Conservation (phyloP, 2,797 vertebrate genomes). For the Agapornis canus region DNA sequence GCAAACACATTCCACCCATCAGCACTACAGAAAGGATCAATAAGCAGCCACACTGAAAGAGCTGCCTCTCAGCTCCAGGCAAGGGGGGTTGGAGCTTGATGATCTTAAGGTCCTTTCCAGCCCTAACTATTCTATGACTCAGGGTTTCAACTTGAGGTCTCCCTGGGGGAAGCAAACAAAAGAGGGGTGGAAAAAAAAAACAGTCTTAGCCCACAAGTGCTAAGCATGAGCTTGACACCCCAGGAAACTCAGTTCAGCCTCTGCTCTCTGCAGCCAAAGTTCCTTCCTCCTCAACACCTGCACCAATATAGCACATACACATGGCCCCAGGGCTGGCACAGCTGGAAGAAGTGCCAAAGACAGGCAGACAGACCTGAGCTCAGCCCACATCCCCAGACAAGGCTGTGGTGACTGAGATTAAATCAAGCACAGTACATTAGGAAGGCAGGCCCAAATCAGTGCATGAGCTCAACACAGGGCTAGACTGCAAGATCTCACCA, state of each 20-base stretch:
- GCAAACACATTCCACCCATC: background rate
- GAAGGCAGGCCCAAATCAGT: background rate
- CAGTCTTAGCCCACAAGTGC: background rate
- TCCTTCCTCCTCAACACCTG: background rate
- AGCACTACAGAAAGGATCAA: background rate
- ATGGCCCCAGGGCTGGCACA: background rate
- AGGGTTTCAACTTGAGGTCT: background rate
- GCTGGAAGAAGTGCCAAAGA: background rate
- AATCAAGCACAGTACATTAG: background rate
- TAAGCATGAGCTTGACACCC: background rate
- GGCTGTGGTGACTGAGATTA: background rate
- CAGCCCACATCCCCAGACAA: background rate
- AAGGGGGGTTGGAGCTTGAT: background rate
- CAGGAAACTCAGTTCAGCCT: background rate
- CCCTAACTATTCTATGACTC: background rate
- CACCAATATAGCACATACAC: rapidly evolving
- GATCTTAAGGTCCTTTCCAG: background rate
- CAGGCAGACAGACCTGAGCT: background rate
- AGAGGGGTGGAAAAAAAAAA: background rate
- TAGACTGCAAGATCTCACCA: background rate
- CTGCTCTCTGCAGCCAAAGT: background rate
- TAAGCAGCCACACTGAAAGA: background rate
- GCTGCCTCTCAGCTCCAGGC: background rate
- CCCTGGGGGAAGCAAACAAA: background rate
- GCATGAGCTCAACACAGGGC: background rate